Evolutionary conservation across 2,888 invertebrate species (phyloP).

Genomic region (Scaeva pyrastri): DNA sequence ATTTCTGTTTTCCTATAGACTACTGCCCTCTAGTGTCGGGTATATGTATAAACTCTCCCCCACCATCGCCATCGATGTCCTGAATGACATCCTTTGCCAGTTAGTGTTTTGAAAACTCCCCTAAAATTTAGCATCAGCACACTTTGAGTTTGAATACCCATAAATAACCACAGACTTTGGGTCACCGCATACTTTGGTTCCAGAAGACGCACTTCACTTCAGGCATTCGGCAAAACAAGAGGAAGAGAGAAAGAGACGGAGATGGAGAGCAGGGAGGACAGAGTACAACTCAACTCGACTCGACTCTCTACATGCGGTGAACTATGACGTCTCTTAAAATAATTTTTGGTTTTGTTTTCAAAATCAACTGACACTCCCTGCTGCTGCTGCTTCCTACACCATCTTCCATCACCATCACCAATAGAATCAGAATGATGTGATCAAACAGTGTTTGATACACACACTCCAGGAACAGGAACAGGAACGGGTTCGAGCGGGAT

Average conservation of each 20-base stretch:
- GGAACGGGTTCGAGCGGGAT: not conserved
- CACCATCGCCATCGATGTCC: slow-evolving; percentile 21
- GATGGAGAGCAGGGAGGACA: not conserved
- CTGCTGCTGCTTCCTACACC: not conserved
- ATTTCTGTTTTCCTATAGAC: not conserved
- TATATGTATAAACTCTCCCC: not conserved
- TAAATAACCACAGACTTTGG: slow-evolving; percentile 73
- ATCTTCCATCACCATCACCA: not conserved
- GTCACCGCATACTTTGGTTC: slow-evolving; percentile 63
- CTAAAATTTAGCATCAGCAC: slow-evolving; percentile 62
- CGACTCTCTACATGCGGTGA: slow-evolving; percentile 66
- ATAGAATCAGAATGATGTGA: slow-evolving; percentile 48
- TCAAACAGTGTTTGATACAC: slow-evolving; percentile 59
- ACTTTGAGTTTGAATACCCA: slow-evolving; percentile 74
- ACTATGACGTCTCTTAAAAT: slow-evolving; percentile 73
- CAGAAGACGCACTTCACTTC: slow-evolving; percentile 59
- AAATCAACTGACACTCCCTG: slow-evolving; percentile 59
- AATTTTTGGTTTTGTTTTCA: slow-evolving; percentile 69
- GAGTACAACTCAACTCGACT: not conserved
- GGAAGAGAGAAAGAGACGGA: not conserved
- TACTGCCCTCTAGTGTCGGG: not conserved
- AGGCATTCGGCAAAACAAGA: too few relatives aligned
- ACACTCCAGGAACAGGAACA: slow-evolving; percentile 19
- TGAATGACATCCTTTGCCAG: slow-evolving; percentile 39
- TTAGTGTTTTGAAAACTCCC: slow-evolving; percentile 34